Percentiles rank a stretch among this genome's conserved stretches.
Evolutionary conservation across 2,888 invertebrate species (phyloP).

Genomic region (Watsonalla cultraria): DNA sequence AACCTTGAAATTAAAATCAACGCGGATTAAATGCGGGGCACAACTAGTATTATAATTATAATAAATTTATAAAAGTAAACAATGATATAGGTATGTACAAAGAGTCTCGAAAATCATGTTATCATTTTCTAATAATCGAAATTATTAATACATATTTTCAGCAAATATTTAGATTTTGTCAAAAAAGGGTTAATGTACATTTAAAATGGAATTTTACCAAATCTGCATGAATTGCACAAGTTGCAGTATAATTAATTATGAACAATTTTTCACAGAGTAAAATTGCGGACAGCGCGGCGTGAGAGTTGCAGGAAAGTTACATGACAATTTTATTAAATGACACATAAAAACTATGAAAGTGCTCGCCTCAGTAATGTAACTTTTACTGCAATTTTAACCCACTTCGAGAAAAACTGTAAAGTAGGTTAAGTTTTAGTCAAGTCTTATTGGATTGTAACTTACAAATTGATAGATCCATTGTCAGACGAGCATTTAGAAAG

Average conservation of each 20-base stretch:
- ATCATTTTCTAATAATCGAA: too few species aligned
- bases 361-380: conserved; percentile 19
- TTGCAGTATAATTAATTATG: conserved; percentile 6
- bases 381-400: conserved; percentile 9
- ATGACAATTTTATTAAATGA: conserved; percentile 34
- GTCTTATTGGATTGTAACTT: too few species aligned
- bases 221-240: not conserved
- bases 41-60: too few species aligned
- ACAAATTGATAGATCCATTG: too few species aligned
- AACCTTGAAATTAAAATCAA: too few species aligned
- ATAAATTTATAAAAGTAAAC: too few species aligned
- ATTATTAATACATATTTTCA: too few species aligned
- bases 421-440: not conserved
- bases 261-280: not conserved
- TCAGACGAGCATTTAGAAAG: too few species aligned
- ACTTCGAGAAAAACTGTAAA: not conserved
- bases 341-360: conserved; percentile 30
- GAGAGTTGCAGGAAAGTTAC: conserved; percentile 24
- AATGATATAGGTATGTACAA: too few species aligned
- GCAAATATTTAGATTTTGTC: too few species aligned
- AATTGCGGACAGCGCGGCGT: conserved; percentile 2
- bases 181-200: not conserved
- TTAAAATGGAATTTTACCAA: not conserved
- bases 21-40: too few species aligned
- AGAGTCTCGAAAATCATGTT: too few species aligned